phyloP scores from a whole-genome alignment of 2,113 vertebrate species.

The Camelus bactrianus region DNA sequence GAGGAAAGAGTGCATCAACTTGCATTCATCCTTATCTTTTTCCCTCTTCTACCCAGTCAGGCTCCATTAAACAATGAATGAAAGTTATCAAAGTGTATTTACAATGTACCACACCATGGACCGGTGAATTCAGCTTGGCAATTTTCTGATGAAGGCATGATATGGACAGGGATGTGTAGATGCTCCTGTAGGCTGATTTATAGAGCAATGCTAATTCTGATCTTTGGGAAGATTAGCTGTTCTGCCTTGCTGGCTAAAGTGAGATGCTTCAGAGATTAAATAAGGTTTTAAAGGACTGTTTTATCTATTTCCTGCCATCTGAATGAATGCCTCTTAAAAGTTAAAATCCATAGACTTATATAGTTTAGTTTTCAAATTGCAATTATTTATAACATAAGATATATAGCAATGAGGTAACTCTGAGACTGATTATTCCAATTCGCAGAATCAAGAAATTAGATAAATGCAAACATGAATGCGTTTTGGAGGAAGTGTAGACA shows the following conservation, averaged over 20 bases:
- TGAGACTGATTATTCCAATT: background rate
- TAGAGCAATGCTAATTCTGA: conserved; percentile 29
- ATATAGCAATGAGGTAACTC: background rate
- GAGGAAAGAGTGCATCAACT: background rate
- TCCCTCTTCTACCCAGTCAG: conserved; percentile 43
- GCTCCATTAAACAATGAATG: conserved; percentile 70
- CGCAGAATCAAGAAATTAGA: background rate
- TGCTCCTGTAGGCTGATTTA: background rate
- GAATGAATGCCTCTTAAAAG: background rate
- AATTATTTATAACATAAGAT: background rate
- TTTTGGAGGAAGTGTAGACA: background rate
- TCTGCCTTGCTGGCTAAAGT: conserved; percentile 52
- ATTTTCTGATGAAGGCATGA: conserved; percentile 71
- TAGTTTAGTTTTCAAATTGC: background rate
- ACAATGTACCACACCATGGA: conserved; percentile 36
- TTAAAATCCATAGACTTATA: background rate
- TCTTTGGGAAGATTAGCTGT: conserved; percentile 50
- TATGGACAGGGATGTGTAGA: background rate
- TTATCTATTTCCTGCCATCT: conserved; percentile 3
- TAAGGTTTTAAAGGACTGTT: conserved; percentile 17
- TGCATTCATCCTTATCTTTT: conserved; percentile 46
- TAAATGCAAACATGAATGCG: background rate
- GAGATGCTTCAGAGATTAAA: conserved; percentile 57
- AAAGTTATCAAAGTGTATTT: conserved; percentile 78
- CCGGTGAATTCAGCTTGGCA: conserved; percentile 15